phyloP scores from a whole-genome alignment of 2,797 vertebrate genomes.

The Aeoliscus strigatus region DNA sequence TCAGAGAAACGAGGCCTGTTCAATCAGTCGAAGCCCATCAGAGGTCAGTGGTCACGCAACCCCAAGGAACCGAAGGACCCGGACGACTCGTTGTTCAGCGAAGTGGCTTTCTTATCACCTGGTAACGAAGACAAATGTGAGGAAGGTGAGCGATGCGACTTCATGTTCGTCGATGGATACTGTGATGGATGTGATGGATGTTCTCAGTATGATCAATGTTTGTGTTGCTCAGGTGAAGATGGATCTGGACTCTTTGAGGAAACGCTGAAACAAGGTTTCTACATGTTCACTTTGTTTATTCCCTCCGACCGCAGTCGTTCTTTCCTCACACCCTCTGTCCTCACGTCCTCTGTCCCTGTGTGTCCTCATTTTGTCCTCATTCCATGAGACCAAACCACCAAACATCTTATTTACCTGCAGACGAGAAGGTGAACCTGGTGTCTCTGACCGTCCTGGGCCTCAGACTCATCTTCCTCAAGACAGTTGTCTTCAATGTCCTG shows the following conservation, averaged over 20 bases:
- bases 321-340: no score
- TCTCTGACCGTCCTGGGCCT: slow-evolving; percentile 55
- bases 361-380: no score
- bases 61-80: no score
- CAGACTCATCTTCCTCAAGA: slow-evolving; percentile 72
- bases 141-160: rapidly evolving
- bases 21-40: rapidly evolving
- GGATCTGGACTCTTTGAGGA: rapidly evolving
- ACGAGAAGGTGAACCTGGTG: slow-evolving; percentile 47
- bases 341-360: no score
- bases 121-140: rapidly evolving
- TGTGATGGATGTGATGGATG: no score
- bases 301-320: no score
- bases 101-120: rapidly evolving
- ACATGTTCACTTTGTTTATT: no score
- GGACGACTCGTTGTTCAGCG: slow-evolving; percentile 23
- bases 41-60: no score
- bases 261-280: slow-evolving; percentile 12
- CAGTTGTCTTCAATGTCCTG: slow-evolving; percentile 70
- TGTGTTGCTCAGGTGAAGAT: rapidly evolving
- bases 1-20: rapidly evolving
- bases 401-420: slow-evolving; percentile 51
- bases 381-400: no score
- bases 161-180: no score
- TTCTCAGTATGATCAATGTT: no score